Evolutionary conservation across 2,113 vertebrate species (phyloP).

Genomic region (Colaptes auratus): DNA sequence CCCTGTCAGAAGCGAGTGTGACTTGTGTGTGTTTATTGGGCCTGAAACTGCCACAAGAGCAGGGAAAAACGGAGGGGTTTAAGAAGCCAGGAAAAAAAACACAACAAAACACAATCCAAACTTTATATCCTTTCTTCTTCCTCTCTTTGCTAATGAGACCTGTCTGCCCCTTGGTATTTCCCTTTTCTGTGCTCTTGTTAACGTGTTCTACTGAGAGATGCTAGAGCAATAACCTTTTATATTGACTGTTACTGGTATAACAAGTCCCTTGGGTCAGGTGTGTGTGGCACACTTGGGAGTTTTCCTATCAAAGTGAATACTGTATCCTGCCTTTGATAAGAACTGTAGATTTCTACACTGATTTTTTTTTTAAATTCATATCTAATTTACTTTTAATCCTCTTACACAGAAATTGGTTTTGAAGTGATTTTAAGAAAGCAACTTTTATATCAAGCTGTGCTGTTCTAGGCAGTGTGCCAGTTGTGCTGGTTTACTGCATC

Average conservation of each 20-base stretch:
- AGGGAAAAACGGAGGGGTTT: neutral
- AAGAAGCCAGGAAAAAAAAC: conserved; percentile 12
- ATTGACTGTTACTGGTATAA: conserved; percentile 62
- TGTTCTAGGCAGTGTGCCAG: conserved; percentile 50
- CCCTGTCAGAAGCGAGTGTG: neutral
- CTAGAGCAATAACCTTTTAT: conserved; percentile 80
- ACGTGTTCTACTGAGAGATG: conserved; percentile 67
- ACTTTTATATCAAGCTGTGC: conserved; percentile 71
- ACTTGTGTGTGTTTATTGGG: neutral
- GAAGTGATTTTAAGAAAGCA: conserved; percentile 74
- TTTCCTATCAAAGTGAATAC: conserved; percentile 60
- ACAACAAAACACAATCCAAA: neutral
- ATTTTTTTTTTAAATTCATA: conserved; percentile 67
- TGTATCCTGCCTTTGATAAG: conserved; percentile 73
- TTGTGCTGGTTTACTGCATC: conserved; percentile 57
- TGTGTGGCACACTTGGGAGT: neutral
- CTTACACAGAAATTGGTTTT: conserved; percentile 71
- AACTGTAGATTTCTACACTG: conserved; percentile 79
- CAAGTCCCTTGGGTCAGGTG: conserved; percentile 20
- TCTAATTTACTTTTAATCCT: conserved; percentile 76
- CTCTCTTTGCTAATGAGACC: conserved; percentile 28
- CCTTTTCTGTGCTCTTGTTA: conserved; percentile 19
- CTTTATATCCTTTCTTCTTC: neutral
- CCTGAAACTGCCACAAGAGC: neutral
- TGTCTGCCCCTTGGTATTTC: neutral